Percentiles rank a stretch among this genome's conserved stretches.
phyloP scores from a whole-genome alignment of 1,140 invertebrate species.

The Procambarus clarkii region DNA sequence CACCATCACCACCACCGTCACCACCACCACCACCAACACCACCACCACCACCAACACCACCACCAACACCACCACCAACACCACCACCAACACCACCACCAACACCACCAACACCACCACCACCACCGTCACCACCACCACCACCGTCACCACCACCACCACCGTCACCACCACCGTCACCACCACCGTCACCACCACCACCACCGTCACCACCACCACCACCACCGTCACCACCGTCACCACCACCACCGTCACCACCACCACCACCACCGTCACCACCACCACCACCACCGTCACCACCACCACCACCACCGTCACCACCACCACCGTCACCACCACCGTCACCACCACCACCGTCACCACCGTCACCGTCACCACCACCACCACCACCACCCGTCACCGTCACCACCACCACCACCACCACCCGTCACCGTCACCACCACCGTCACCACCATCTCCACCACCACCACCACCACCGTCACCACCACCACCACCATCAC shows the following conservation, averaged over 20 bases:
- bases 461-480: neutral
- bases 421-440: neutral
- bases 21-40: too few relatives aligned
- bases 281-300: neutral
- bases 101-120: too few relatives aligned
- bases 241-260: constrained; percentile 8
- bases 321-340: neutral
- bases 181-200: too few relatives aligned
- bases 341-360: neutral
- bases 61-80: too few relatives aligned
- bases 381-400: too few relatives aligned
- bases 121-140: neutral
- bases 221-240: neutral
- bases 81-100: too few relatives aligned
- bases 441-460: neutral
- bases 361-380: neutral
- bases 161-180: too few relatives aligned
- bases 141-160: too few relatives aligned
- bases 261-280: neutral
- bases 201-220: too few relatives aligned
- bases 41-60: too few relatives aligned
- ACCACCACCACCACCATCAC: neutral
- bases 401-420: neutral
- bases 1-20: neutral
- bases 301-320: neutral